Percentiles rank a stretch among this genome's conserved stretches.
Conservation (phyloP, 2,113 vertebrate species). For the Tragelaphus scriptus region DNA sequence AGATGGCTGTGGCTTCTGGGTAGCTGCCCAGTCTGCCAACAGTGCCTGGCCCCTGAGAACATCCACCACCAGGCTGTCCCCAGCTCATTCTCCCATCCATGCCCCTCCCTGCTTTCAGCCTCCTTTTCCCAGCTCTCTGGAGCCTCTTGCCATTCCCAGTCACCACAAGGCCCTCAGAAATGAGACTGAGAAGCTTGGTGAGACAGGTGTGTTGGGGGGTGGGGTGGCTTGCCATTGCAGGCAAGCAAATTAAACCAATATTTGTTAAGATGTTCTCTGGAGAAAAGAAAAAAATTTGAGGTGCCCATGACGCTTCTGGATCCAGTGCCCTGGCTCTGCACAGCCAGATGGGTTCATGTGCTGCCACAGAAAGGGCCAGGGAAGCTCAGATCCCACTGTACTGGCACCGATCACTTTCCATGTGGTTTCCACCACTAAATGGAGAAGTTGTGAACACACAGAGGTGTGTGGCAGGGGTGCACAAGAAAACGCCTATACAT, state of each 20-base stretch:
- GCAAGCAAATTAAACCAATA: neutral
- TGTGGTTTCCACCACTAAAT: neutral
- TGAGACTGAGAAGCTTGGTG: neutral
- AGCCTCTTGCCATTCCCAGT: neutral
- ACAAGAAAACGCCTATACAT: neutral
- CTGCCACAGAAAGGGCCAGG: neutral
- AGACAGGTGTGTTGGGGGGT: neutral
- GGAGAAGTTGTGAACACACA: neutral
- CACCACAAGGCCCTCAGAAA: neutral
- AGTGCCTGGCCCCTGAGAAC: neutral
- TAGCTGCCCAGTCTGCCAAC: neutral
- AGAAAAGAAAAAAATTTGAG: constrained; percentile 12
- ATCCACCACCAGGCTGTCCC: neutral
- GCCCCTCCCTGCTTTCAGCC: neutral
- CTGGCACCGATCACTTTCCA: neutral
- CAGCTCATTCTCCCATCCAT: neutral
- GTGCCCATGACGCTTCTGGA: neutral
- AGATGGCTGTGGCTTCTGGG: neutral
- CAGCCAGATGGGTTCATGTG: neutral
- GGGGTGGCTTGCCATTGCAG: neutral
- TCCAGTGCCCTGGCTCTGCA: accelerated
- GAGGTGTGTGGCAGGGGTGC: neutral
- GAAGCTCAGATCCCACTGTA: neutral
- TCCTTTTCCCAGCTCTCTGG: neutral
- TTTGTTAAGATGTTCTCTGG: constrained; percentile 32